Percentiles rank a stretch among this genome's conserved stretches.
Conservation (phyloP, 2,113 vertebrate genomes). For the Campylorhamphus procurvoides region DNA sequence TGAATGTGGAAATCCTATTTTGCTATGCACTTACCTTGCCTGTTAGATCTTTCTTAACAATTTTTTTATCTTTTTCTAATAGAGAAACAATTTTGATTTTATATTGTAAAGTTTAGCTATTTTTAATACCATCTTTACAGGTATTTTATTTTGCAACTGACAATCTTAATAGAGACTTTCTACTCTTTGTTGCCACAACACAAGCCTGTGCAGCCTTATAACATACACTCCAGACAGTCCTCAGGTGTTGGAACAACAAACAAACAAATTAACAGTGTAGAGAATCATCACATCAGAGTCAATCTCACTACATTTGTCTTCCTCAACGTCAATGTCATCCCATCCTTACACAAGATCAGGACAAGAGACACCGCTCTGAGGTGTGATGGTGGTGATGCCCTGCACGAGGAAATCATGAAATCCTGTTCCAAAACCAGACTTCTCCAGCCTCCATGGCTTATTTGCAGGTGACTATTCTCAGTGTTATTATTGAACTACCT, state of each 20-base stretch:
- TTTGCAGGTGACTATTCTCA: neutral
- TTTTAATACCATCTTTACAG: neutral
- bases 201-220: neutral
- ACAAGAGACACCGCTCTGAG: neutral
- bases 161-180: neutral
- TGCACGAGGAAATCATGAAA: neutral
- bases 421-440: neutral
- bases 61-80: neutral
- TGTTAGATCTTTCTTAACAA: neutral
- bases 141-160: neutral
- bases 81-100: neutral
- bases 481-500: neutral
- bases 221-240: accelerated
- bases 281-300: neutral
- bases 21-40: neutral
- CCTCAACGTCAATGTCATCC: neutral
- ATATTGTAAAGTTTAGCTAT: neutral
- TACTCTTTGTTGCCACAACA: neutral
- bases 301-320: neutral
- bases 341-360: neutral
- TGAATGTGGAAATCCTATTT: neutral
- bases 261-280: neutral
- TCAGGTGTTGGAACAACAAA: neutral
- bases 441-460: neutral
- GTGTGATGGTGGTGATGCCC: neutral